Evolutionary conservation across 1,140 invertebrate species (phyloP).

Genomic region (Drosophila nannoptera): DNA sequence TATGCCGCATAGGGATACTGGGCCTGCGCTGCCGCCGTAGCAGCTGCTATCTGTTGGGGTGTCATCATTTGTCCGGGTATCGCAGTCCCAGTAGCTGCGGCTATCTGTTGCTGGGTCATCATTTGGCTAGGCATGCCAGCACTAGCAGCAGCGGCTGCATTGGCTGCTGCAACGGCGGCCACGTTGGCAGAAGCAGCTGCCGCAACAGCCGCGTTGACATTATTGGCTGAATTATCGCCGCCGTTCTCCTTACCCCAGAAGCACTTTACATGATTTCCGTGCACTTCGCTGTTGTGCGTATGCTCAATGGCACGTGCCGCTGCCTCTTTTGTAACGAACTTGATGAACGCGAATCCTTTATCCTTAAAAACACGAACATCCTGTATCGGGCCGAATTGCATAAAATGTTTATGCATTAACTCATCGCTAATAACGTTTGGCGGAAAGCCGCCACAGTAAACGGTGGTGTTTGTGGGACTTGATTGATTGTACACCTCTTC

Average conservation of each 20-base stretch:
- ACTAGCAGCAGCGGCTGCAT: slow-evolving; percentile 63
- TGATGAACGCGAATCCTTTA: slow-evolving; percentile 99
- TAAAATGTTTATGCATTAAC: slow-evolving; percentile 96
- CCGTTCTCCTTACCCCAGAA: slow-evolving; percentile 98
- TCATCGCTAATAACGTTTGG: slow-evolving; percentile 96
- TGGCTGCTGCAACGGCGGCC: slow-evolving; percentile 68
- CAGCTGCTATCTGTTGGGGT: slow-evolving; percentile 66
- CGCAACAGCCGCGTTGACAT: slow-evolving; percentile 67
- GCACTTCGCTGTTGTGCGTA: slow-evolving; percentile 97
- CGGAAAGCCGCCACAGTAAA: slow-evolving; percentile 98
- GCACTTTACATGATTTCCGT: slow-evolving; percentile 97
- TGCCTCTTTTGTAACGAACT: slow-evolving; percentile 97
- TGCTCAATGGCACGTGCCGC: slow-evolving; percentile 98
- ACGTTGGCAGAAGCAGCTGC: slow-evolving; percentile 69
- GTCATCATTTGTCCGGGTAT: slow-evolving; percentile 74
- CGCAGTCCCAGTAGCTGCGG: slow-evolving; percentile 70
- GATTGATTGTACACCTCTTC: slow-evolving; percentile 96
- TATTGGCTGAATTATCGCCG: slow-evolving; percentile 73
- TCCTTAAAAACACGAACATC: slow-evolving; percentile 99
- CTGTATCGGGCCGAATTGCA: slow-evolving; percentile 95
- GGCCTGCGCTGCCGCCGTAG: slow-evolving; percentile 78
- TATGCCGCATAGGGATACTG: slow-evolving; percentile 84
- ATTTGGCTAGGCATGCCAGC: slow-evolving; percentile 69
- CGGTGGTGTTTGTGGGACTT: slow-evolving; percentile 98
- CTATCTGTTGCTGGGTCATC: slow-evolving; percentile 72